Evolutionary conservation across 2,888 invertebrate species (phyloP).

Genomic region (Brachypterus glaber): DNA sequence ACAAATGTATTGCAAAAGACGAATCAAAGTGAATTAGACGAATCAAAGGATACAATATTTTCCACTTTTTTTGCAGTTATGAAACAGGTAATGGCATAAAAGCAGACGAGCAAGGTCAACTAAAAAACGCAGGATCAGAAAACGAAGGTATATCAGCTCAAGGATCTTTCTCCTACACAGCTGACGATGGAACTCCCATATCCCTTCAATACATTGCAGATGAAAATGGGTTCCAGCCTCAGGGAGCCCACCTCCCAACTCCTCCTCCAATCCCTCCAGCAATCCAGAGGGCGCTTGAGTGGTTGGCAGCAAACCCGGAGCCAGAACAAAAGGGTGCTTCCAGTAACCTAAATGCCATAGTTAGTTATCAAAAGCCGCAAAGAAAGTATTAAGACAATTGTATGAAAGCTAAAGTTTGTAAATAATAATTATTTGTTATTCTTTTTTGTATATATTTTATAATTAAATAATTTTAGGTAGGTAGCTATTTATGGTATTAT

Average conservation of each 20-base stretch:
- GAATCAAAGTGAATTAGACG: too few relatives aligned
- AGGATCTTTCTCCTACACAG: slow-evolving; percentile 58
- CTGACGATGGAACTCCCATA: slow-evolving; percentile 57
- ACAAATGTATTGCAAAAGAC: too few relatives aligned
- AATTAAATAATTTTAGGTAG: too few relatives aligned
- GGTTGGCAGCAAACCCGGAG: slow-evolving; percentile 46
- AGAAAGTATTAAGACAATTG: neutral
- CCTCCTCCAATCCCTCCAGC: slow-evolving; percentile 70
- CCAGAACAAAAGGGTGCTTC: slow-evolving; percentile 22
- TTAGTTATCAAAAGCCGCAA: neutral
- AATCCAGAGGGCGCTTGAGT: slow-evolving; percentile 59
- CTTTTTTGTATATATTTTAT: too few relatives aligned
- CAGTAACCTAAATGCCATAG: neutral
- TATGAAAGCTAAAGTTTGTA: too few relatives aligned
- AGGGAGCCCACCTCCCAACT: slow-evolving; percentile 67
- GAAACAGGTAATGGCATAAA: slow-evolving; percentile 66
- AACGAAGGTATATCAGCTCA: slow-evolving; percentile 43
- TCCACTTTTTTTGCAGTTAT: slow-evolving; percentile 40
- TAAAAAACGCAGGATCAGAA: slow-evolving; percentile 38
- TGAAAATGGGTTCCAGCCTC: slow-evolving; percentile 59
- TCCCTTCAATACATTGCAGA: slow-evolving; percentile 57
- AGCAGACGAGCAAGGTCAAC: slow-evolving; percentile 51
- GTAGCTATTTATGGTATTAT: too few relatives aligned
- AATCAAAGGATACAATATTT: too few relatives aligned
- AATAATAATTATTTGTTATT: too few relatives aligned